phyloP scores from a whole-genome alignment of 2,113 vertebrate genomes.

The western clawed frog (Xenopus tropicalis) region DNA sequence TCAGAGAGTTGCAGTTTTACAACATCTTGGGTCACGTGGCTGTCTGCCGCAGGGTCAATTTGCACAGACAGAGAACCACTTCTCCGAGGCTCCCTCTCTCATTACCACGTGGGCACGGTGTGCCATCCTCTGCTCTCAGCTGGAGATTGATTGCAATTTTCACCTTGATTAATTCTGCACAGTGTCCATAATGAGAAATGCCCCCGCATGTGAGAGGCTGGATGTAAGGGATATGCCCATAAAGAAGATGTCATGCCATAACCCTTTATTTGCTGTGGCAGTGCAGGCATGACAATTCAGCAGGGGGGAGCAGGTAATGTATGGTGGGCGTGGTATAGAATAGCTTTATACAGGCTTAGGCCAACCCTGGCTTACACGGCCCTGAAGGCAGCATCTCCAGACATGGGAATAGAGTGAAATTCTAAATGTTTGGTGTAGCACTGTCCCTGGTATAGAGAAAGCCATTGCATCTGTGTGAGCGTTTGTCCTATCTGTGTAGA shows the following conservation, averaged over 20 bases:
- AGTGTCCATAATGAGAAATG: slow-evolving; percentile 43
- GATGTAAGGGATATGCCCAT: slow-evolving; percentile 14
- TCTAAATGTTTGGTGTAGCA: not conserved
- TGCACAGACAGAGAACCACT: not conserved
- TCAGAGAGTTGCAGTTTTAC: no score
- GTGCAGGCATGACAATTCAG: no score
- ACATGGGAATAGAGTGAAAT: no score
- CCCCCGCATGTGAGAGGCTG: slow-evolving; percentile 18
- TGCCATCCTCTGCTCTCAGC: slow-evolving; percentile 36
- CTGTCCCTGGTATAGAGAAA: not conserved
- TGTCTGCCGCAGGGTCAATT: no score
- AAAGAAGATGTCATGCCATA: not conserved
- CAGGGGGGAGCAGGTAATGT: no score
- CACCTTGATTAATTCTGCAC: slow-evolving; percentile 45
- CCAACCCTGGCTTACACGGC: no score
- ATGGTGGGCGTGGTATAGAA: no score
- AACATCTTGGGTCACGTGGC: no score
- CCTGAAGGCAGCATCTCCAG: no score
- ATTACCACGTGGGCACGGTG: slow-evolving; percentile 20
- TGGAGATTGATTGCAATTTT: slow-evolving; percentile 46
- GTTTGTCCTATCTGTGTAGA: not conserved
- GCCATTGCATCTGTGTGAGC: not conserved
- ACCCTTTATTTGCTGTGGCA: not conserved
- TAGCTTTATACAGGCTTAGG: no score
- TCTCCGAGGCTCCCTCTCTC: not conserved